Evolutionary conservation across 1,140 invertebrate genomes (phyloP).

Genomic region (Drosophila baimaii): DNA sequence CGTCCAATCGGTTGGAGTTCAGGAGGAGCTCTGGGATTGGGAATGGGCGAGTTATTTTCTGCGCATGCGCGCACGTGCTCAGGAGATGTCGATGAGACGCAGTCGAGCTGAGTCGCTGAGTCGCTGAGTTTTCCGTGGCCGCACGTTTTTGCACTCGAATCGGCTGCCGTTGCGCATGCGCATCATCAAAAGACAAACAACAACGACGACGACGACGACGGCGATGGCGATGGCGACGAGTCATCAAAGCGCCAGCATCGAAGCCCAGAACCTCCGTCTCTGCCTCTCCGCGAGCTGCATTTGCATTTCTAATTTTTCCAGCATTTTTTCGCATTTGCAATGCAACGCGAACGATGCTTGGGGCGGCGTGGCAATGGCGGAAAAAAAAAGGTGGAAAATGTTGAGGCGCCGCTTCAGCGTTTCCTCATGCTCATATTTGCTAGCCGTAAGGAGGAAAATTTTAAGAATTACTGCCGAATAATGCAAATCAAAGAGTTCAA

Average conservation of each 20-base stretch:
- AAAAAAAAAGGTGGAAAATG: conserved; percentile 27
- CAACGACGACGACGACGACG: conserved; percentile 4
- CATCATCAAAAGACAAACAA: conserved; percentile 75
- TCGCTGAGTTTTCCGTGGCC: conserved; percentile 56
- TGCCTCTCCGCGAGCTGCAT: conserved; percentile 39
- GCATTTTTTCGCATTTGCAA: conserved; percentile 56
- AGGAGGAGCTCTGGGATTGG: conserved; percentile 10
- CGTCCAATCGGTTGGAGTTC: conserved; percentile 41
- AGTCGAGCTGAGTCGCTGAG: conserved; percentile 15
- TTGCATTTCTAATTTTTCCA: conserved; percentile 79
- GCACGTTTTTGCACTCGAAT: conserved; percentile 76
- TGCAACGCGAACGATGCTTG: conserved; percentile 57
- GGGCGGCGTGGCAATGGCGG: conserved; percentile 62
- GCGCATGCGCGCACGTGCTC: conserved; percentile 79
- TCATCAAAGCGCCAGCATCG: conserved; percentile 56
- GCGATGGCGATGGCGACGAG: conserved; percentile 27
- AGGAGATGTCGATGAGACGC: conserved; percentile 37
- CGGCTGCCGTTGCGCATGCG: conserved; percentile 64
- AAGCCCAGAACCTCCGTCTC: conserved; percentile 31
- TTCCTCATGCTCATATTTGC: conserved; percentile 31
- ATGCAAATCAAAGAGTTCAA: background rate
- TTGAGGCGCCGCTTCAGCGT: conserved; percentile 41
- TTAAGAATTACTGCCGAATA: conserved; percentile 14
- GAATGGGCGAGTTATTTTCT: conserved; percentile 74
- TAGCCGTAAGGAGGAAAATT: conserved; percentile 2